These are phyloP conservation scores for Nansenia antarctica DNA, from an alignment of 2,113 vertebrate genomes.

Conservation along the genomic window DNA sequence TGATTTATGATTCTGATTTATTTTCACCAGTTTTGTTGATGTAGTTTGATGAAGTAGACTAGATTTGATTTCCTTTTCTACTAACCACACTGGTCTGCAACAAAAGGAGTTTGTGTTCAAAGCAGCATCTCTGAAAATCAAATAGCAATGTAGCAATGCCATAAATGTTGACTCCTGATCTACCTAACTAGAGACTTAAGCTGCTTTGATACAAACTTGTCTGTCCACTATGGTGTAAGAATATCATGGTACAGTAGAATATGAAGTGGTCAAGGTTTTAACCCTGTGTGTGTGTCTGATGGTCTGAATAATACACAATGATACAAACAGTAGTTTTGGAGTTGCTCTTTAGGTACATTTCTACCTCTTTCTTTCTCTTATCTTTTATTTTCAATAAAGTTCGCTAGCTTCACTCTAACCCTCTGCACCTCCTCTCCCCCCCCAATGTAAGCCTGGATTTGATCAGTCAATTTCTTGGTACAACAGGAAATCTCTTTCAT, in stretches of 20 bases:
- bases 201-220: constrained; percentile 43
- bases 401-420: constrained; percentile 52
- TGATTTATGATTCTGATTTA: constrained; percentile 47
- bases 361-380: constrained; percentile 1
- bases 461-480: constrained; percentile 85
- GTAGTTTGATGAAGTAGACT: constrained; percentile 36
- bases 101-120: constrained; percentile 45
- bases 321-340: neutral
- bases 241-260: neutral
- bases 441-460: constrained; percentile 48
- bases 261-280: neutral
- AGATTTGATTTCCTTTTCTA: constrained; percentile 69
- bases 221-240: constrained; percentile 45
- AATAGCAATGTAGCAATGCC: neutral
- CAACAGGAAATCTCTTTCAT: constrained; percentile 99
- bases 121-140: constrained; percentile 9
- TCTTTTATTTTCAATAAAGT: constrained; percentile 41
- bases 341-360: neutral
- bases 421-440: constrained; percentile 10
- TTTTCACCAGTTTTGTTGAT: constrained; percentile 40
- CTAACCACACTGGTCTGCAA: constrained; percentile 66
- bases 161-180: neutral
- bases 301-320: neutral
- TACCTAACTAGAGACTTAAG: neutral
- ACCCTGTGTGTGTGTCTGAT: neutral